Base-by-base conservation (phyloP, 2,113 vertebrate genomes). In the Ovibos moschatus region DNA sequence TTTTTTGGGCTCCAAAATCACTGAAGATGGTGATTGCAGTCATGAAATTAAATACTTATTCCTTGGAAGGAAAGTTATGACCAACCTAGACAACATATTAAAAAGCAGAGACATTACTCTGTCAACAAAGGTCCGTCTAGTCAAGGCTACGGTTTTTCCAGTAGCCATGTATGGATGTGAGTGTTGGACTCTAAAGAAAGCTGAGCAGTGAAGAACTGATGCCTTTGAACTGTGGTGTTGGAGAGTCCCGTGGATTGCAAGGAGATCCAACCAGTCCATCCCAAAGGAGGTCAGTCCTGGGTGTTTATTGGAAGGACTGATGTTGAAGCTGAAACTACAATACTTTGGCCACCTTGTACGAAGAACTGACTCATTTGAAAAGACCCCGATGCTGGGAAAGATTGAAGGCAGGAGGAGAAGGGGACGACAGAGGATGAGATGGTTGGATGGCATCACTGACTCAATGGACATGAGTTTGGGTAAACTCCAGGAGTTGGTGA, bases 301-400 rank as follows among this genome's bases (percentile, higher is more conserved):
- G 4, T 36, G n/a, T 71, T 71, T n/a, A 11, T 36, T 21, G 30
- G 60, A 64, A 64, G 15, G 30, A 33, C 60, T 64, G 60, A 16
- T 64, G 60, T 8, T 64, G 30, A 33, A 64, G 30, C 60, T 64
- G 60, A 64, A 64, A 64, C 60, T 64, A 16, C 30, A 64, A 8
- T 33, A 64, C 0, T 64, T 64, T 64, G n/a, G n/a, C 2, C n/a
- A 36, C n/a, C 64, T 67, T 17, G 10, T 36, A n/a, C 0, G 1
- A 71, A 71, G n/a, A 71, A 19, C n/a, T n/a, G 3, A 36, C n/a
- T 71, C n/a, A 21, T 36, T 71, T 36, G n/a, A 71, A 36, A 36
- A 71, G 2, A 36, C 9, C 9, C n/a, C 36, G 17, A 71, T 71
- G 17, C 64, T 71, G 17, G 64, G 64, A 36, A 71, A 11, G 17